Evolutionary conservation across 64 coral and sea anemone genomes (phyloP).

Genomic region (Montipora capricornis): DNA sequence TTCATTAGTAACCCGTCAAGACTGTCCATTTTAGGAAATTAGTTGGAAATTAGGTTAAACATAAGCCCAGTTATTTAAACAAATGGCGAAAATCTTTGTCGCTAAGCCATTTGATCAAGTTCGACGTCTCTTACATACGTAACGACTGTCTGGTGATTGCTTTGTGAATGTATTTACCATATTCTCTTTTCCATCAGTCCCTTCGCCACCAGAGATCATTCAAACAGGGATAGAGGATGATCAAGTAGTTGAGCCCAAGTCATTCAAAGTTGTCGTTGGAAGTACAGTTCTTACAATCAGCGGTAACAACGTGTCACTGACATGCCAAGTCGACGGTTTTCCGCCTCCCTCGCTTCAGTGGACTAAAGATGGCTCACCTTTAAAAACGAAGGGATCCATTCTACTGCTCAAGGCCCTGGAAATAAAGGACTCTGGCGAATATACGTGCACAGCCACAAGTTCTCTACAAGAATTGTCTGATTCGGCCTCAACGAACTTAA

Average conservation of each 20-base stretch:
- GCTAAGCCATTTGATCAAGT: no score
- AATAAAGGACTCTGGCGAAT: constrained; percentile 55
- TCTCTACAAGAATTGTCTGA: constrained; percentile 7
- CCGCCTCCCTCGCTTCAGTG: constrained; percentile 50
- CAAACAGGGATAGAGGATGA: constrained; percentile 32
- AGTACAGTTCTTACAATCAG: constrained; percentile 60
- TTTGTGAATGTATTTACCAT: background rate
- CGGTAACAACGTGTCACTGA: constrained; percentile 54
- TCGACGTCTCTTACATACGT: no score
- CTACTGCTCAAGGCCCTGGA: constrained; percentile 8
- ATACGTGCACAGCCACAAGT: constrained; percentile 75
- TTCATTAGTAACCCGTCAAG: no score
- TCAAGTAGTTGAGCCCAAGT: constrained; percentile 18
- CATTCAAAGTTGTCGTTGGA: constrained; percentile 50
- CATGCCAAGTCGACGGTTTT: constrained; percentile 61
- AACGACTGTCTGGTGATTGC: no score
- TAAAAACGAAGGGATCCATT: background rate
- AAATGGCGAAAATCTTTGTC: no score
- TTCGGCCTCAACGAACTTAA: constrained; percentile 25
- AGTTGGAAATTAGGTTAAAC: no score
- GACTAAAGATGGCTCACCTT: constrained; percentile 34
- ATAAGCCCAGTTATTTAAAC: no score
- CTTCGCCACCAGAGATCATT: constrained; percentile 57
- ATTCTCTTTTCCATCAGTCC: constrained; percentile 45
- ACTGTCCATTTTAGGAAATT: no score